Evolutionary conservation across 2,797 vertebrate species (phyloP).

Genomic region (Clarias fuscus): DNA sequence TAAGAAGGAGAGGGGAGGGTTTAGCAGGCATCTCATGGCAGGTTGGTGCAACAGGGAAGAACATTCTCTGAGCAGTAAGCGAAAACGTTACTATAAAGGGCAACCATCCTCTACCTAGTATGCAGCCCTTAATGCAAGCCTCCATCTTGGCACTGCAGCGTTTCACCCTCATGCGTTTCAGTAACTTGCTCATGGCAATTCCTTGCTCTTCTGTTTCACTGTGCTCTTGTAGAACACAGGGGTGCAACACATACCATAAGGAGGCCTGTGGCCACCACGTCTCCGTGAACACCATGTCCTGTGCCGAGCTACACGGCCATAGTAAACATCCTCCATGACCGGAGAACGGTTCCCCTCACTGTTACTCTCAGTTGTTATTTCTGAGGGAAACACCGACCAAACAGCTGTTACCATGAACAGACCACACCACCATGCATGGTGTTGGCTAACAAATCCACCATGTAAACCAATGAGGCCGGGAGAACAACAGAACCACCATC

Average conservation of each 20-base stretch:
- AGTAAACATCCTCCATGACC: slow-evolving; percentile 83
- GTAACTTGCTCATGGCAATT: slow-evolving; percentile 36
- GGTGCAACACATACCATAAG: slow-evolving; percentile 79
- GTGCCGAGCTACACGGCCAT: slow-evolving; percentile 82
- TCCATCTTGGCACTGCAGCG: slow-evolving; percentile 72
- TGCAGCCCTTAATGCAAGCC: slow-evolving; percentile 58
- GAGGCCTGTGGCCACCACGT: slow-evolving; percentile 76
- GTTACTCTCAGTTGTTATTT: slow-evolving; percentile 92
- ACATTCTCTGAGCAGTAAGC: slow-evolving; percentile 60
- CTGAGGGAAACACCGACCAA: slow-evolving; percentile 82
- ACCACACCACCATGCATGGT: slow-evolving; percentile 13
- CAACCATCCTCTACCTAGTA: slow-evolving; percentile 61
- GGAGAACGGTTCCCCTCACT: slow-evolving; percentile 87
- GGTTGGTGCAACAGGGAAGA: slow-evolving; percentile 54
- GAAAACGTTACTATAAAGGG: slow-evolving; percentile 61
- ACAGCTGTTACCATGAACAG: slow-evolving; percentile 65
- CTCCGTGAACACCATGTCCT: slow-evolving; percentile 79
- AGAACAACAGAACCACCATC: neutral
- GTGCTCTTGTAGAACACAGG: slow-evolving; percentile 45
- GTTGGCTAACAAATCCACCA: slow-evolving; percentile 11
- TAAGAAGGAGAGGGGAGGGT: slow-evolving; percentile 50
- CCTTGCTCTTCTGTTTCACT: slow-evolving; percentile 26
- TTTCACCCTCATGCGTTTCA: slow-evolving; percentile 69
- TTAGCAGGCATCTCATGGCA: slow-evolving; percentile 66
- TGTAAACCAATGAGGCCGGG: neutral